A percentile compares a stretch with the other conserved stretches of the same genome.
Conservation (phyloP, 2,113 vertebrate genomes). For the Uria lomvia region DNA sequence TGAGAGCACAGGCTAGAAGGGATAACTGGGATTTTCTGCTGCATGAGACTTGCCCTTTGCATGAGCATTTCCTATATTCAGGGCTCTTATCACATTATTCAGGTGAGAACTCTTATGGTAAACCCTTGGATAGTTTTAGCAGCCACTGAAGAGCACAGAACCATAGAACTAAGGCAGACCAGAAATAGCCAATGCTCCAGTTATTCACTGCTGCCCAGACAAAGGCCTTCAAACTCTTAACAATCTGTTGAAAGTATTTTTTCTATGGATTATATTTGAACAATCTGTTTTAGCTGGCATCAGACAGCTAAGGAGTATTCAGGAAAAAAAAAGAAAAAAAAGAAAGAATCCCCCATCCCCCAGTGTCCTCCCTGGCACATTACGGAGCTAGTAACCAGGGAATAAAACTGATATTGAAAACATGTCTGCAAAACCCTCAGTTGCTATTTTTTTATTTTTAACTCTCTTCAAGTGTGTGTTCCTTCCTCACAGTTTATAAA, state of each 20-base stretch:
- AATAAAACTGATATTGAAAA: not conserved
- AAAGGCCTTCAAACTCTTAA: not conserved
- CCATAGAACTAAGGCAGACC: not conserved
- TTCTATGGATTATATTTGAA: not conserved
- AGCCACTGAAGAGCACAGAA: constrained; percentile 39
- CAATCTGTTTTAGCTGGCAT: not conserved
- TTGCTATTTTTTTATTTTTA: no score
- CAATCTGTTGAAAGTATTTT: not conserved
- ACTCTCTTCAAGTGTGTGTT: not conserved
- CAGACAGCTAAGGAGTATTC: not conserved
- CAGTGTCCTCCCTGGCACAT: not conserved
- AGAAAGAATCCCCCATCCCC: accelerated
- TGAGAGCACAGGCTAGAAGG: constrained; percentile 53
- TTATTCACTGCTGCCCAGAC: not conserved
- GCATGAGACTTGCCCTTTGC: constrained; percentile 72
- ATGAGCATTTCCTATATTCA: constrained; percentile 69
- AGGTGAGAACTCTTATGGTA: constrained; percentile 52
- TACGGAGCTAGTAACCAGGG: not conserved
- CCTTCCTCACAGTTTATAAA: not conserved
- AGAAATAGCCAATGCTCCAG: not conserved
- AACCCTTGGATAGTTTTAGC: constrained; percentile 64
- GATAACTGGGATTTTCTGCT: constrained; percentile 77
- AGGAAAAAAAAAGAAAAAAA: no score
- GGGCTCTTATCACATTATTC: constrained; percentile 69
- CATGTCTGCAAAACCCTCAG: not conserved